Percentiles rank a stretch among this genome's conserved stretches.
phyloP scores from a whole-genome alignment of 2,888 invertebrate species.

The Bellardia bayeri region DNA sequence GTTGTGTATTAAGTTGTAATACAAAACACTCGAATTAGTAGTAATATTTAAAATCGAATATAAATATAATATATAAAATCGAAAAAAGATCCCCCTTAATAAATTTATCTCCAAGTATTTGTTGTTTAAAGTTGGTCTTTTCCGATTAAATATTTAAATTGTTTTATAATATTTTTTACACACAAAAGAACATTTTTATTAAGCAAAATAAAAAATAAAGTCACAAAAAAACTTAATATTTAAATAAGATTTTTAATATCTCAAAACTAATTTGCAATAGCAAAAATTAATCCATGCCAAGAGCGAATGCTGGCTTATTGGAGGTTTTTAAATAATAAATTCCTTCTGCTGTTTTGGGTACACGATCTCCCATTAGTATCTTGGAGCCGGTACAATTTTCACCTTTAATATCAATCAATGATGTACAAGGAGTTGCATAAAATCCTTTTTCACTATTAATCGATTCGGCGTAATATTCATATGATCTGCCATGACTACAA shows the following conservation, averaged over 20 bases:
- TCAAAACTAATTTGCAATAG: neutral
- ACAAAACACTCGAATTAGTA: slow-evolving; percentile 1
- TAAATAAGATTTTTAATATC: neutral
- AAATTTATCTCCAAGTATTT: slow-evolving; percentile 5
- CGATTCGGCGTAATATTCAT: slow-evolving; percentile 88
- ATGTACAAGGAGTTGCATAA: slow-evolving; percentile 86
- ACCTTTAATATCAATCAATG: slow-evolving; percentile 82
- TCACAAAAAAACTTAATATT: slow-evolving; percentile 22
- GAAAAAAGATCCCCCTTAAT: neutral
- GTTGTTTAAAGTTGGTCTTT: neutral
- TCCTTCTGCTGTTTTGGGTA: slow-evolving; percentile 84
- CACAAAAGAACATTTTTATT: slow-evolving; percentile 66
- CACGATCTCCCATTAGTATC: slow-evolving; percentile 86
- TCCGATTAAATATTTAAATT: neutral
- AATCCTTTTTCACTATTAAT: slow-evolving; percentile 86
- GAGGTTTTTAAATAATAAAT: slow-evolving; percentile 87
- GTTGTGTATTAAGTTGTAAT: neutral
- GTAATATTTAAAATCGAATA: slow-evolving; percentile 17
- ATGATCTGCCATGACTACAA: slow-evolving; percentile 89
- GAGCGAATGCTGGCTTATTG: slow-evolving; percentile 85
- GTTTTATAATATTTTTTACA: slow-evolving; percentile 16
- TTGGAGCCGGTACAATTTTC: slow-evolving; percentile 80
- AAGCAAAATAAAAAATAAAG: slow-evolving; percentile 8
- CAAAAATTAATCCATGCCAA: slow-evolving; percentile 79
- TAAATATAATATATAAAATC: slow-evolving; percentile 17